These are phyloP conservation scores for Lutjanus campechanus DNA, from an alignment of 2,797 vertebrate species.

Conservation along the genomic window DNA sequence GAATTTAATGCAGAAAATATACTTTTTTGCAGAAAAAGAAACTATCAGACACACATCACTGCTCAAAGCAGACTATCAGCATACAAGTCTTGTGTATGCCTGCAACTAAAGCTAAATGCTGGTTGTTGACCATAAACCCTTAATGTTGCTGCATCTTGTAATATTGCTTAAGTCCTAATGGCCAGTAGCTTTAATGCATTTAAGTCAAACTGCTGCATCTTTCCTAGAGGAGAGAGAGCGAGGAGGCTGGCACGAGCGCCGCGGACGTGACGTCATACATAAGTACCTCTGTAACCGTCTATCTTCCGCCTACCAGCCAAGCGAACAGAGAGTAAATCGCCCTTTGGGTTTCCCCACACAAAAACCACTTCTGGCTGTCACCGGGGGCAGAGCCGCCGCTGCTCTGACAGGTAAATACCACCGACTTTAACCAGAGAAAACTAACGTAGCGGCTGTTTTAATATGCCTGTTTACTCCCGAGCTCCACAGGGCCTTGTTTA, in stretches of 20 bases:
- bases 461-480: constrained; percentile 37
- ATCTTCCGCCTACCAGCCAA: constrained; percentile 75
- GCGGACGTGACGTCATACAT: constrained; percentile 83
- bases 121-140: neutral
- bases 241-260: constrained; percentile 11
- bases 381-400: constrained; percentile 27
- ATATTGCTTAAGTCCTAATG: neutral
- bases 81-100: no score
- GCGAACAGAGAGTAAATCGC: constrained; percentile 64
- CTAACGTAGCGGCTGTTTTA: neutral
- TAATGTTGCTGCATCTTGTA: neutral
- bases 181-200: neutral
- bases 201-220: constrained; percentile 2
- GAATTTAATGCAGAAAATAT: no score
- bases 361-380: constrained; percentile 38
- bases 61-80: no score
- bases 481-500: constrained; percentile 88
- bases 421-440: neutral
- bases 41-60: no score
- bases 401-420: constrained; percentile 75
- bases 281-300: constrained; percentile 74
- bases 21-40: no score
- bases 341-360: constrained; percentile 44
- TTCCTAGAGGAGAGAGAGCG: neutral
- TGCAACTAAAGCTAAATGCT: neutral